Conservation (phyloP, 1,140 invertebrate species). For the Aphelenchoides fujianensis region DNA sequence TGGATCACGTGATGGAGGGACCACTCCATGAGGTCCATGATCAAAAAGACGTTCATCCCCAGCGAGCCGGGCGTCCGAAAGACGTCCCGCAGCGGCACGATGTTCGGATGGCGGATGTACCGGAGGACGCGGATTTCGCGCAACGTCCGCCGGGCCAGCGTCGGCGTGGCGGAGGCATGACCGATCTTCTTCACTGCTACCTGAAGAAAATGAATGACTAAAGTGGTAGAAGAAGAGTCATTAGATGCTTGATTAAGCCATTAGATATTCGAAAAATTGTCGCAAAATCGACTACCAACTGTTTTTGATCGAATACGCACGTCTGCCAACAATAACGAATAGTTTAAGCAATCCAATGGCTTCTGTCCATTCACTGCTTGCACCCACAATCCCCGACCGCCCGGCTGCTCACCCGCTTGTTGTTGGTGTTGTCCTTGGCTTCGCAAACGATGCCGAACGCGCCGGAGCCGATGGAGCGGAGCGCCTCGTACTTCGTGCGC, state of each 20-base stretch:
- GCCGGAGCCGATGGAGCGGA: conserved; percentile 65
- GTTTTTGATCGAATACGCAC: conserved; percentile 6
- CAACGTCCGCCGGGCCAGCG: conserved; percentile 64
- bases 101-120: conserved; percentile 65
- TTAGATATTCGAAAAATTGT: too few relatives aligned
- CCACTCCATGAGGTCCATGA: conserved; percentile 67
- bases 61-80: conserved; percentile 47
- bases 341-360: too few relatives aligned
- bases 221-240: not conserved
- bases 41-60: conserved; percentile 65
- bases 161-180: conserved; percentile 63
- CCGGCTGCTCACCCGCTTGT: conserved; percentile 14
- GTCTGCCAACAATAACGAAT: too few relatives aligned
- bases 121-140: conserved; percentile 66
- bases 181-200: conserved; percentile 67
- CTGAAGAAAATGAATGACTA: too few relatives aligned
- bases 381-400: too few relatives aligned
- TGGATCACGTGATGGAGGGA: conserved; percentile 66
- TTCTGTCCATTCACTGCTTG: too few relatives aligned
- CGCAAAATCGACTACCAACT: conserved; percentile 43
- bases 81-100: conserved; percentile 65
- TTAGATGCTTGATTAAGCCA: not conserved
- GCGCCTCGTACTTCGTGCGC: conserved; percentile 62
- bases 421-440: conserved; percentile 57
- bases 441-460: conserved; percentile 67